A percentile compares a stretch with the other conserved stretches of the same genome.
phyloP scores from a whole-genome alignment of 2,888 invertebrate species.

The Lasioglossum lativentre region DNA sequence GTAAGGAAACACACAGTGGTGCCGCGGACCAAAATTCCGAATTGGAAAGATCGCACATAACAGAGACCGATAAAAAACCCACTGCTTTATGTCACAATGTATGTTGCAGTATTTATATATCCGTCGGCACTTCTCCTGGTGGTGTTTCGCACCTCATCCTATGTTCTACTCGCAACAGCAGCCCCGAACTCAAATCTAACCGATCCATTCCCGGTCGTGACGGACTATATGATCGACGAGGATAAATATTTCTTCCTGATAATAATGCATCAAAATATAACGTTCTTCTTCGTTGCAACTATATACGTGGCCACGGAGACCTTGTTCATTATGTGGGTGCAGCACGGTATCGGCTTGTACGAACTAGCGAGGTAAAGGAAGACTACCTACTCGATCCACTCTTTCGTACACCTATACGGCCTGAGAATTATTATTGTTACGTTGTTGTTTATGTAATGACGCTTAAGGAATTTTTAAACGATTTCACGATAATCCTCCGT shows the following conservation, averaged over 20 bases:
- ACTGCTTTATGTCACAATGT: neutral
- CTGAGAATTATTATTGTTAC: no score
- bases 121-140: neutral
- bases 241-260: neutral
- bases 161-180: neutral
- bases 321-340: neutral
- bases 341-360: neutral
- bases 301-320: neutral
- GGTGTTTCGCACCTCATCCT: neutral
- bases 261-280: neutral
- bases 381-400: no score
- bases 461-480: no score
- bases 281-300: neutral
- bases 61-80: no score
- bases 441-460: no score
- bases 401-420: no score
- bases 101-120: constrained; percentile 5
- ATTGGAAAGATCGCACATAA: no score
- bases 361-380: neutral
- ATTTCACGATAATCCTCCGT: no score
- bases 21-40: no score
- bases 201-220: neutral
- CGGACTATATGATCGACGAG: constrained; percentile 4
- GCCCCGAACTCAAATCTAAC: neutral
- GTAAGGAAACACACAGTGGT: constrained; percentile 1